A percentile compares a stretch with the other conserved stretches of the same genome.
phyloP scores from a whole-genome alignment of 2,797 vertebrate genomes.

The Lerista edwardsae region DNA sequence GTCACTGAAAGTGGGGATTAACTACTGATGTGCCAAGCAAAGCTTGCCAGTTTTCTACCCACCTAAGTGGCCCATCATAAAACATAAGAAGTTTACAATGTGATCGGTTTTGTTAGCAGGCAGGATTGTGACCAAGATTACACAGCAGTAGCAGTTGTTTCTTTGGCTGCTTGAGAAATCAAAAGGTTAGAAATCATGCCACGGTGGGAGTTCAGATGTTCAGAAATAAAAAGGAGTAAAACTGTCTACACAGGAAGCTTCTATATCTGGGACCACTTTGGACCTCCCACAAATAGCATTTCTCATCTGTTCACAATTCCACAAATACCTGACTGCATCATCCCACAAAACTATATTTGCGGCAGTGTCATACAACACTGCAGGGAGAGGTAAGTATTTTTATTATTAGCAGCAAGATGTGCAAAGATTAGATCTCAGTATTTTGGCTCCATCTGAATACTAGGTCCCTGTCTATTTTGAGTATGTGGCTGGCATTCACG shows the following conservation, averaged over 20 bases:
- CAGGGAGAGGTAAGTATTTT: slow-evolving; percentile 16
- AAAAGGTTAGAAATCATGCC: neutral
- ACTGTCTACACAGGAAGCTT: neutral
- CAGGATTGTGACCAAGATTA: neutral
- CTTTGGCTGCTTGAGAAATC: neutral
- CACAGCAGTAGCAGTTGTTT: neutral
- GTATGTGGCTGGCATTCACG: neutral
- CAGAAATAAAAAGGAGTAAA: neutral
- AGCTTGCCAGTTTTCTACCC: neutral
- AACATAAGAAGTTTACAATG: neutral
- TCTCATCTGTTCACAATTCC: slow-evolving; percentile 8
- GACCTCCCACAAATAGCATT: neutral
- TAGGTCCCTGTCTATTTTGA: neutral
- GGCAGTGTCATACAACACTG: neutral
- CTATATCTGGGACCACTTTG: neutral
- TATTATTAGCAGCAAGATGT: slow-evolving; percentile 37
- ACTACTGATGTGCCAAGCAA: neutral
- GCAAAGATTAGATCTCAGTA: neutral
- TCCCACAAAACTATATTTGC: slow-evolving; percentile 22
- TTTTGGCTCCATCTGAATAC: neutral
- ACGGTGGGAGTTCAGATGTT: neutral
- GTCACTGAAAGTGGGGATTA: no score
- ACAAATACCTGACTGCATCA: slow-evolving; percentile 30
- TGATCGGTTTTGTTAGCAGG: neutral
- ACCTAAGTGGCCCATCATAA: neutral